Percentiles rank a stretch among this genome's conserved stretches.
Conservation (phyloP, 2,888 invertebrate genomes). For the Parapristionchus giblindavisi region DNA sequence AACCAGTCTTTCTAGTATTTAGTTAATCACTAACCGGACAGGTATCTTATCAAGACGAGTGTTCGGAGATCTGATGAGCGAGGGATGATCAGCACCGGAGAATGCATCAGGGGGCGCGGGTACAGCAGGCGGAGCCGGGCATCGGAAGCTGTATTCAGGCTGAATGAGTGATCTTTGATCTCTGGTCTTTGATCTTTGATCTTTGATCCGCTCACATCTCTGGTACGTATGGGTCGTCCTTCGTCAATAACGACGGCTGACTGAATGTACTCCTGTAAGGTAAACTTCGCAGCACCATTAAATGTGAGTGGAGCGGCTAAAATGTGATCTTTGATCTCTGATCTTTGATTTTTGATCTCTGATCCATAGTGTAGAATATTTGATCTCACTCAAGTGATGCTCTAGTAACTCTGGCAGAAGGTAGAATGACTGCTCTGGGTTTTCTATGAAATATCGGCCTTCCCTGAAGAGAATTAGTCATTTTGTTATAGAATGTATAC, state of each 20-base stretch:
- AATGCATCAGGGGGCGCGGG: slow-evolving; percentile 6
- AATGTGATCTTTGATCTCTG: not conserved
- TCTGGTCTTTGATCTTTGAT: not conserved
- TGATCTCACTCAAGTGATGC: slow-evolving; percentile 29
- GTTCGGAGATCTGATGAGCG: too few relatives aligned
- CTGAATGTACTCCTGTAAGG: not conserved
- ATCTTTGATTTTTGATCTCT: too few relatives aligned
- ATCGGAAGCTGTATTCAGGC: slow-evolving; percentile 9
- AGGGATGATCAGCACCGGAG: slow-evolving; percentile 8
- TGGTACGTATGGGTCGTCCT: slow-evolving; percentile 27
- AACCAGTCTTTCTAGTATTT: too few relatives aligned
- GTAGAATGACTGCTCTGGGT: slow-evolving; percentile 27
- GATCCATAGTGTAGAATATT: too few relatives aligned
- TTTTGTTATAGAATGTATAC: not conserved
- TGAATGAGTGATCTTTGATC: not conserved
- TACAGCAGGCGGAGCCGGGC: slow-evolving; percentile 7
- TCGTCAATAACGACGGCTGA: slow-evolving; percentile 7
- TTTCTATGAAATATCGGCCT: slow-evolving; percentile 33
- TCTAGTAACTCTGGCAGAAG: slow-evolving; percentile 18
- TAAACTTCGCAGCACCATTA: not conserved
- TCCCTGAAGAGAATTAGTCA: slow-evolving; percentile 15
- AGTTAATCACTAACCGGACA: too few relatives aligned
- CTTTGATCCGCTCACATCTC: too few relatives aligned
- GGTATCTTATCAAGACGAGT: not conserved
- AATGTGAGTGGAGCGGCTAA: slow-evolving; percentile 17